Evolutionary conservation across 2,888 invertebrate species (phyloP).

Genomic region (Abscondita cerata): DNA sequence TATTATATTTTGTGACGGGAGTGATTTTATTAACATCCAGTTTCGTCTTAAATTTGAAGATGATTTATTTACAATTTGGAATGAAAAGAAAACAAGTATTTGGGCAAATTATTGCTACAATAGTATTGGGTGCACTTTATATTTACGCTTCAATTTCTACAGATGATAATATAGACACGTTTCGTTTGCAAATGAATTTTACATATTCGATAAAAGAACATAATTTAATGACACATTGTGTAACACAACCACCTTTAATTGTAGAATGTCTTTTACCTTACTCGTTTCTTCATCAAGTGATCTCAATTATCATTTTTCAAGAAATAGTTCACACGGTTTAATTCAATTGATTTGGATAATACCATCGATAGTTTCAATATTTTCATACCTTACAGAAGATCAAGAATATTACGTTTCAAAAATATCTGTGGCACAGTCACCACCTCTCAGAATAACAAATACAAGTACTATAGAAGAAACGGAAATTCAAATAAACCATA

Average conservation of each 20-base stretch:
- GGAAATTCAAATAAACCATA: not conserved
- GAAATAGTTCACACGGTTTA: not conserved
- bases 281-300: constrained; percentile 51
- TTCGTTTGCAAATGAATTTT: too few species aligned
- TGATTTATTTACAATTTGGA: constrained; percentile 45
- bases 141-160: constrained; percentile 39
- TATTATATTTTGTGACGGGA: constrained; percentile 49
- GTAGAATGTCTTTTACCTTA: constrained; percentile 50
- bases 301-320: constrained; percentile 44
- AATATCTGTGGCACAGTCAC: too few species aligned
- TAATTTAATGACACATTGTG: too few species aligned
- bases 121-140: constrained; percentile 52
- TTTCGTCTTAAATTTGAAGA: constrained; percentile 43
- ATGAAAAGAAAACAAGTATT: constrained; percentile 36
- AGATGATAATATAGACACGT: not conserved
- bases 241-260: too few species aligned
- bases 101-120: constrained; percentile 49
- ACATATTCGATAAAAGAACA: too few species aligned
- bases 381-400: not conserved
- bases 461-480: too few species aligned
- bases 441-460: too few species aligned
- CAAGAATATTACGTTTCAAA: too few species aligned
- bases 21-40: constrained; percentile 46
- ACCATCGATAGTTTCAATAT: not conserved
- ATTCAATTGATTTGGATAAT: not conserved